Conservation (phyloP, 1,140 invertebrate species). For the Trichonephila clavata region DNA sequence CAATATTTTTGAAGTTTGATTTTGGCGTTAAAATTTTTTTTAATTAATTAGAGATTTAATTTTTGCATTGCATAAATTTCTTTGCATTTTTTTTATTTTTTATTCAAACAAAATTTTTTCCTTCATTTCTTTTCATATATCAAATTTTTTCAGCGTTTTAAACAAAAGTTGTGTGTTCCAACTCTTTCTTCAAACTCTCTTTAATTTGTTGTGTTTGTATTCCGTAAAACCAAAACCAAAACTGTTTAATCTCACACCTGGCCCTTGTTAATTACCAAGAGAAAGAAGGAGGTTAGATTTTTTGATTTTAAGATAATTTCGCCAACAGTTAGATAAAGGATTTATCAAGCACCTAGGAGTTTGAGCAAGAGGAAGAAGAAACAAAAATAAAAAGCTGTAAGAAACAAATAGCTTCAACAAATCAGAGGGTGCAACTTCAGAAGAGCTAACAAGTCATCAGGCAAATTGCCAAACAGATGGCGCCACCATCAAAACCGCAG, state of each 20-base stretch:
- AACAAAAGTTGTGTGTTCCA: not conserved
- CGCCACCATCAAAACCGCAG: constrained; percentile 55
- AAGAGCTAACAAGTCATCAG: constrained; percentile 30
- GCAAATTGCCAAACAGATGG: constrained; percentile 49
- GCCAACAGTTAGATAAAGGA: not conserved
- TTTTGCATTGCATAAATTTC: no score
- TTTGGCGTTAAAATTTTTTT: no score
- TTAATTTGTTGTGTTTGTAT: not conserved
- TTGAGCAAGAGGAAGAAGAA: not conserved
- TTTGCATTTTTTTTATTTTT: no score
- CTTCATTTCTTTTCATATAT: no score
- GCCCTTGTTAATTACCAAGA: not conserved
- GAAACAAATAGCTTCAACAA: not conserved
- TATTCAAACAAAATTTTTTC: no score
- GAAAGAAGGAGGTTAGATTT: no score
- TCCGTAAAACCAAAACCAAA: not conserved
- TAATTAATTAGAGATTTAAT: no score
- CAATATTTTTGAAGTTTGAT: no score
- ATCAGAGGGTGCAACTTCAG: no score
- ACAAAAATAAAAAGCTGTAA: not conserved
- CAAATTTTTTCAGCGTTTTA: no score
- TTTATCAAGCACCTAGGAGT: not conserved
- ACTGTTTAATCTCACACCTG: not conserved
- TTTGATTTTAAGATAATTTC: not conserved
- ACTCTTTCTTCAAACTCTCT: not conserved